Base-by-base conservation (phyloP, 2,113 vertebrate genomes). In the Cyanoramphus novaezelandiae region DNA sequence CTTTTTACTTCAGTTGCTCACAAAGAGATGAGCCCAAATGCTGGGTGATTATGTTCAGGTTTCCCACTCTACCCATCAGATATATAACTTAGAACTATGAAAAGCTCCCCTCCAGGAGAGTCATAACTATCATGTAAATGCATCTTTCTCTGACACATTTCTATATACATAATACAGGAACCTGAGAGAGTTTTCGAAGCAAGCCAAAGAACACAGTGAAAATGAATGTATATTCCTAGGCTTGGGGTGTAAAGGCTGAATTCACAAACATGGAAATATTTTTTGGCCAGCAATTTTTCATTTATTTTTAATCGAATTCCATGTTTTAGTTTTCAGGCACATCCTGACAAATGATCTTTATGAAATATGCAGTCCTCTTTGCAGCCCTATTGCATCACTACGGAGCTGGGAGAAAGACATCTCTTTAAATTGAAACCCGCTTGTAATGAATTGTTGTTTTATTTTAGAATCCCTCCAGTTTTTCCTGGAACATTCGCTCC, bases 361-460 rank as follows among this genome's bases (percentile, higher is more conserved):
- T 94, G 91, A 96, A 96, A 97, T 92, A 96, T 94, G 92, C 88
- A 97, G 52, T 68, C n/a, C 37, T 90, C 62, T 82, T 82, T 1
- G 23, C 69, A 43, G 63, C 27, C 82, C 68, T 93, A 79, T 90
- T 88, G 75, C 81, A 95, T 91, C 76, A 84, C 85, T 75, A 35
- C 57, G 64, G 92, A 53, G 35, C 76, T 82, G 82, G 72, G 71
- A 93, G 92, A 91, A 65, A 85, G 93, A 77, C 86, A 72, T 86
- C 41, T 90, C 78, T 90, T n/a, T 57, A 87, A 95, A 94, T 86
- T 92, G 86, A 95, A 97, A 90, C 83, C 90, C 69, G 19, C 95
- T 77, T 82, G 88, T 95, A 97, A 96, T 94, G 94, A 96, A 92
- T 92, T 90, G 89, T 81, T 93, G 86, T 87, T 94, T 96, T 95